Base-by-base conservation (phyloP, 37 sponge, comb jelly and placozoan species). In the Dysidea cf. avara region DNA sequence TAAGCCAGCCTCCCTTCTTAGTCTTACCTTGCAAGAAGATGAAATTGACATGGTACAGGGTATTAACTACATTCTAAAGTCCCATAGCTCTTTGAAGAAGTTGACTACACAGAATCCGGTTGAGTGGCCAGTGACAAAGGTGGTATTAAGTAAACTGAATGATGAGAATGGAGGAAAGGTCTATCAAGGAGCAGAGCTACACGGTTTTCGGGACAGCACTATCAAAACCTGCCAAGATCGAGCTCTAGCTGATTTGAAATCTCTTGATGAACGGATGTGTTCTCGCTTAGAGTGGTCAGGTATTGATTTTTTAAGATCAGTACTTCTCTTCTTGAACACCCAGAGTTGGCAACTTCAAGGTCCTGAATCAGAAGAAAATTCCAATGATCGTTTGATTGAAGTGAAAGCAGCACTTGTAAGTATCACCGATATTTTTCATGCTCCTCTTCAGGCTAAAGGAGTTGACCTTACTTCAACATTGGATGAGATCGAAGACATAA, bases 361-460 rank as follows among this genome's bases (percentile, higher is more conserved):
- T n/a, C n/a, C n/a, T n/a, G n/a, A n/a, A n/a, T n/a, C n/a, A n/a
- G n/a, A n/a, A n/a, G n/a, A n/a, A n/a, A n/a, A n/a, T n/a, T n/a
- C n/a, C n/a, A n/a, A n/a, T n/a, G 55, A 64, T 18, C 3, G 48
- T 52, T 39, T 78, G 33, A 50, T 17, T 39, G 61, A 78, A 65
- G 56, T 78, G 1, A 56, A 20, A 37, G 33, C 48, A 28, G 71
- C 64, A 60, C 17, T 76, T 1, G 39, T 38, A 32, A 25, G 22
- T 50, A 51, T 76, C 29, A 34, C 20, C 38, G 68, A n/a, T 6
- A 28, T 9, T n/a, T 64, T 76, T 60, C 20, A 55, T 12, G 66
- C 35, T 7, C 78, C 69, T 20, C 69, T 55, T 18, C 68, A 78
- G 36, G 78, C 69, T 57, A 79, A 60, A 69, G 80, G 71, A 33